A percentile compares a stretch with the other conserved stretches of the same genome.
phyloP scores from a whole-genome alignment of 2,888 invertebrate genomes.

The Zootermopsis nevadensis region DNA sequence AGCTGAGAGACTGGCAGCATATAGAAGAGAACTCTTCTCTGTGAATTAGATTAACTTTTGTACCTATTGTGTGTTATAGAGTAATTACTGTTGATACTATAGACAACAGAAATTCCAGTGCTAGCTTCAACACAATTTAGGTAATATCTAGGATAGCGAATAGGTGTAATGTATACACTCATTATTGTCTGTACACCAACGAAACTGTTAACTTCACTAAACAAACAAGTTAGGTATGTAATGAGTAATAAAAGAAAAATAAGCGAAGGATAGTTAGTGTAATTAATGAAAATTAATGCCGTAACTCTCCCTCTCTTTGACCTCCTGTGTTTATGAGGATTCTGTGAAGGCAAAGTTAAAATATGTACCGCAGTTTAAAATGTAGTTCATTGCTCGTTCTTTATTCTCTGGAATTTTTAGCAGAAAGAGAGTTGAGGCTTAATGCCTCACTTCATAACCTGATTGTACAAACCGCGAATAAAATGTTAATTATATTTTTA shows the following conservation, averaged over 20 bases:
- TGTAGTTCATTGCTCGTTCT: neutral
- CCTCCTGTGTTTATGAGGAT: neutral
- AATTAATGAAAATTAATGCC: constrained; percentile 30
- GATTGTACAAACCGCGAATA: neutral
- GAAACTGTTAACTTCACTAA: neutral
- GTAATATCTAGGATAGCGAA: too few relatives aligned
- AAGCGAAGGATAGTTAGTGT: neutral
- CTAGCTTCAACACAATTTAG: too few relatives aligned
- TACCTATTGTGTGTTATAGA: too few relatives aligned
- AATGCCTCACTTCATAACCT: neutral
- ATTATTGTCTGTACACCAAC: neutral
- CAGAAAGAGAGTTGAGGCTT: neutral
- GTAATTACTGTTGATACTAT: too few relatives aligned
- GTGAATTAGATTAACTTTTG: too few relatives aligned
- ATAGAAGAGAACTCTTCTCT: too few relatives aligned
- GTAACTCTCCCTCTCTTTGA: neutral
- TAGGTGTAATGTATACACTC: too few relatives aligned
- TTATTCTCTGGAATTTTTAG: neutral
- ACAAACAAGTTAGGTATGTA: neutral
- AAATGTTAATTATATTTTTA: too few relatives aligned
- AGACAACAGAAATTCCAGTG: too few relatives aligned
- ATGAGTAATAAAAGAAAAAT: constrained; percentile 4
- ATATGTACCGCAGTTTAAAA: neutral
- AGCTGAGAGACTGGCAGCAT: too few relatives aligned
- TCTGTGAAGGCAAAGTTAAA: neutral